A percentile compares a stretch with the other conserved stretches of the same genome.
phyloP scores from a whole-genome alignment of 2,888 invertebrate species.

The Heliconius charithonia region DNA sequence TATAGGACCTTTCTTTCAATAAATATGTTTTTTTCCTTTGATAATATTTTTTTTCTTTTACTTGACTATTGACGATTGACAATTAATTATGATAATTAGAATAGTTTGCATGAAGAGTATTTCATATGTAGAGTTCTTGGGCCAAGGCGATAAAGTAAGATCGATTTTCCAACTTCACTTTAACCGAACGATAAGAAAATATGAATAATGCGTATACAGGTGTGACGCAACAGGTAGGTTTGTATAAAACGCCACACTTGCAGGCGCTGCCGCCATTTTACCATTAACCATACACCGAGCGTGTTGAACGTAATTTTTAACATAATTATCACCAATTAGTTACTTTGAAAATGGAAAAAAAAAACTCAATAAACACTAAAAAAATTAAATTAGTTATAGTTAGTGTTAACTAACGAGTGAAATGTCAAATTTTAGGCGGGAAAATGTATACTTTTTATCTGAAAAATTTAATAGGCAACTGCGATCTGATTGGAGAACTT shows the following conservation, averaged over 20 bases:
- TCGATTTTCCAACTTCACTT: conserved; percentile 55
- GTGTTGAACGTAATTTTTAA: conserved; percentile 57
- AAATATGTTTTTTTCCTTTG: neutral
- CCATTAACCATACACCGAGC: conserved; percentile 55
- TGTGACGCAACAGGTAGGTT: conserved; percentile 77
- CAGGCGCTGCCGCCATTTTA: conserved; percentile 73
- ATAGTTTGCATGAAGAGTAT: neutral
- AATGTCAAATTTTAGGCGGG: conserved; percentile 58
- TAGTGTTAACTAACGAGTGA: conserved; percentile 55
- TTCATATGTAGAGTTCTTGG: conserved; percentile 5
- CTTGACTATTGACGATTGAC: neutral
- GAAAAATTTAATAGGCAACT: conserved; percentile 47
- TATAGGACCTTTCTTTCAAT: neutral
- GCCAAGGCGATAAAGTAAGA: conserved; percentile 45
- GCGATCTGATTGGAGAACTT: conserved; percentile 56
- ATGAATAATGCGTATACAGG: conserved; percentile 68
- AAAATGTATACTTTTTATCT: conserved; percentile 49
- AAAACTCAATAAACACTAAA: neutral
- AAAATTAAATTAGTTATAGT: neutral
- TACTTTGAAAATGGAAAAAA: conserved; percentile 34
- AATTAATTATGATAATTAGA: neutral
- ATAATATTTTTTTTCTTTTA: neutral
- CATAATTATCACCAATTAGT: conserved; percentile 59
- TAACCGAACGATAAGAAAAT: conserved; percentile 64
- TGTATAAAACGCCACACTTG: conserved; percentile 74